phyloP scores from a whole-genome alignment of 2,797 vertebrate genomes.

The Naso thynnoides region DNA sequence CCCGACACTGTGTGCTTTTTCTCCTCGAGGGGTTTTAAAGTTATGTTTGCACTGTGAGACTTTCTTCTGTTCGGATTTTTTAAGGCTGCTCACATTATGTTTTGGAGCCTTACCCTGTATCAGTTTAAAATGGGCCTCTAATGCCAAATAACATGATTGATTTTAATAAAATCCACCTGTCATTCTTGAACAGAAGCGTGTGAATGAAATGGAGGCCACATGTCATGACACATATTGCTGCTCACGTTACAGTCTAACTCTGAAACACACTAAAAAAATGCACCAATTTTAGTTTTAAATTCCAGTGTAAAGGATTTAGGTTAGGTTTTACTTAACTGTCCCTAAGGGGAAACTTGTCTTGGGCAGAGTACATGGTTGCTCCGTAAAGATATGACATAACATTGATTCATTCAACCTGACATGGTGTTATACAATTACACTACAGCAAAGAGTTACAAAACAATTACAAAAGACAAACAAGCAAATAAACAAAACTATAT shows the following conservation, averaged over 20 bases:
- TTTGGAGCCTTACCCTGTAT: constrained; percentile 23
- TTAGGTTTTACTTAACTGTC: too few relatives aligned
- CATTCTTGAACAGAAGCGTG: constrained; percentile 24
- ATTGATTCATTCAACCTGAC: too few relatives aligned
- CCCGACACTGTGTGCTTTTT: constrained; percentile 38
- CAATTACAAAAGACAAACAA: too few relatives aligned
- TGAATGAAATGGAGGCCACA: constrained; percentile 29
- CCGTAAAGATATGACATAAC: too few relatives aligned
- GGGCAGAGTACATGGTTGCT: too few relatives aligned
- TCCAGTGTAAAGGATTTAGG: too few relatives aligned
- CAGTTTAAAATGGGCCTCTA: constrained; percentile 11
- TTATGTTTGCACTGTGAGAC: constrained; percentile 51
- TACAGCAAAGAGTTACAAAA: too few relatives aligned
- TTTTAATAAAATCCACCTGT: constrained; percentile 20
- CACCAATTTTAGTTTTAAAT: too few relatives aligned
- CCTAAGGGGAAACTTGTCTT: too few relatives aligned
- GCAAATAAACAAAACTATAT: too few relatives aligned
- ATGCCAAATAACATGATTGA: constrained; percentile 27
- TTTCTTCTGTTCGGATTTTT: constrained; percentile 32
- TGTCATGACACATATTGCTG: constrained; percentile 21
- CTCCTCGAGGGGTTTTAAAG: constrained; percentile 48
- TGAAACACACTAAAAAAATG: too few relatives aligned
- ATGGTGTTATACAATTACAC: too few relatives aligned
- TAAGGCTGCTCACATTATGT: constrained; percentile 30
- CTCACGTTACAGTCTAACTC: background rate